Base-by-base conservation (phyloP, 1,140 invertebrate genomes). In the Hycleus cichorii region DNA sequence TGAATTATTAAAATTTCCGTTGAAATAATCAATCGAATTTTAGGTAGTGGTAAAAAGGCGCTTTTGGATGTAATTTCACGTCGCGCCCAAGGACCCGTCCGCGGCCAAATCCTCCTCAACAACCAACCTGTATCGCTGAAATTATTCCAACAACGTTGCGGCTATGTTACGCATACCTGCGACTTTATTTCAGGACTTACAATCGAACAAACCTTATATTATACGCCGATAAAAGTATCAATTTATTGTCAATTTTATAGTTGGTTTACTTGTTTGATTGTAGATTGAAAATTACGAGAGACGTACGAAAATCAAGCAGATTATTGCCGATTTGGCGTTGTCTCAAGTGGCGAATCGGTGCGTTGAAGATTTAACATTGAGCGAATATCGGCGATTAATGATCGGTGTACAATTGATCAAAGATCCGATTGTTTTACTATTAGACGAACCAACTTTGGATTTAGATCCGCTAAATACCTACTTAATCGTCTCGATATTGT, bases 391-490 rank as follows among this genome's bases (percentile, higher is more conserved):
- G 60, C 77, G 93, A 62, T 72, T 95, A 1, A 85, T 90, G 61
- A 88, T 95, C 56, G 93, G 90, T 2, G 83, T 93, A 3, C 90
- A 95, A 68, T 77, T 95, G 1, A 87, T 95, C 8, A 85, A 91
- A 74, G 92, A 95, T 77, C 92, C 92, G 5, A 89, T 92, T 3
- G 79, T 95, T 59, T 73, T 95, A 0, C 76, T 96, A 0, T 74
- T 95, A 45, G 93, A 95, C 70, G 92, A 95, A 68, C 93, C 93
- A 1, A 95, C 92, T 0, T 90, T 87, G 81, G 90, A 91, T 62
- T 78, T 95, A 44, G 91, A 95, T 76, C 93, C 93, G 0, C 72
- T 96, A 7, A 93, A 94, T 63, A 93, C 92, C 1, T 96, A 95
- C 71, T 79, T 96, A 42, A 86, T 96, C 3, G 86, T 95, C 18